phyloP scores from a whole-genome alignment of 2,888 invertebrate species.

The Endotricha flammealis region DNA sequence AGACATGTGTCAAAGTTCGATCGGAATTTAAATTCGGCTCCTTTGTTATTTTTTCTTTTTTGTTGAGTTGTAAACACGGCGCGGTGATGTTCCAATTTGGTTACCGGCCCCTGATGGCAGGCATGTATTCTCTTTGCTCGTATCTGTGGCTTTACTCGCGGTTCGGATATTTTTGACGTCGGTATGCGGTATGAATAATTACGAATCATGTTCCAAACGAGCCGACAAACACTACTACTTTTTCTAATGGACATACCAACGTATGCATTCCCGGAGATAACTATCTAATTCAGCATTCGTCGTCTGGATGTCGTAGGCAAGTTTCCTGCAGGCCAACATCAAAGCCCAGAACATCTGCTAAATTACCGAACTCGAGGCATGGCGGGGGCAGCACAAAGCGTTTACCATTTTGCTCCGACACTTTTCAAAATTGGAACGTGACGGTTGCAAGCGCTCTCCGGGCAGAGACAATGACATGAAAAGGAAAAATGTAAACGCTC shows the following conservation, averaged over 20 bases:
- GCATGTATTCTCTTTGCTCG: too few relatives aligned
- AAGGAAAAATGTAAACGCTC: slow-evolving; percentile 78
- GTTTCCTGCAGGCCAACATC: slow-evolving; percentile 47
- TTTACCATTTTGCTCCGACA: slow-evolving; percentile 77
- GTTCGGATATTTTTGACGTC: slow-evolving; percentile 64
- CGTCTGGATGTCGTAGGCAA: slow-evolving; percentile 30
- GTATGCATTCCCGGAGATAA: slow-evolving; percentile 25
- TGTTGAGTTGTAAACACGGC: slow-evolving; percentile 75
- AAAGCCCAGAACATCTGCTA: slow-evolving; percentile 70
- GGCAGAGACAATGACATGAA: slow-evolving; percentile 77
- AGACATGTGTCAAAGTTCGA: slow-evolving; percentile 79
- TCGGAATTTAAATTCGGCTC: slow-evolving; percentile 77
- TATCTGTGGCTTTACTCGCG: slow-evolving; percentile 66
- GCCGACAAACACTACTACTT: slow-evolving; percentile 24
- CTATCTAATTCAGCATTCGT: slow-evolving; percentile 19
- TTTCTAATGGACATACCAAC: slow-evolving; percentile 18
- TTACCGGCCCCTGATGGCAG: slow-evolving; percentile 62
- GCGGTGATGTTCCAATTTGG: slow-evolving; percentile 76
- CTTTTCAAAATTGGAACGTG: slow-evolving; percentile 79
- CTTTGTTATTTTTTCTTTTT: slow-evolving; percentile 72
- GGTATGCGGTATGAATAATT: slow-evolving; percentile 71
- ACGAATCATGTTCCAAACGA: slow-evolving; percentile 60
- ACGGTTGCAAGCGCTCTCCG: slow-evolving; percentile 76
- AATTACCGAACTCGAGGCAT: slow-evolving; percentile 62
- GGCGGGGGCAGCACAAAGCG: slow-evolving; percentile 66